Percentiles rank a stretch among this genome's conserved stretches.
These are phyloP conservation scores for Eptesicus fuscus DNA, from an alignment of 2,113 vertebrate genomes.

Conservation along the genomic window DNA sequence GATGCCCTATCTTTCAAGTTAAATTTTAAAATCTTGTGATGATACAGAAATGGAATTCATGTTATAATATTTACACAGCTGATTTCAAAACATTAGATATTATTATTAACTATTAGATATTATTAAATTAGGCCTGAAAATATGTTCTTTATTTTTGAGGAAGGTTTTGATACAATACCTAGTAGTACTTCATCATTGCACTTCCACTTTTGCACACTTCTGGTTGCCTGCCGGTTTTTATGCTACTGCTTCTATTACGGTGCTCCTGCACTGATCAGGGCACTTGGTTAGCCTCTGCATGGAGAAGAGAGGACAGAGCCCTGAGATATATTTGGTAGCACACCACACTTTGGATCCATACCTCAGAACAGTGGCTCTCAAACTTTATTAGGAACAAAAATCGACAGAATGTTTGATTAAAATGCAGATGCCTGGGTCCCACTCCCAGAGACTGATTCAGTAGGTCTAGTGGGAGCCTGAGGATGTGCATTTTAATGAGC, in stretches of 20 bases:
- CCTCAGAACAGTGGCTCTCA: neutral
- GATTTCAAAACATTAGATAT: neutral
- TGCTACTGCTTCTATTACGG: neutral
- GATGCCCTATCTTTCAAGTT: neutral
- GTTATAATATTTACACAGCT: neutral
- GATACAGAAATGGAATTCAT: slow-evolving; percentile 18
- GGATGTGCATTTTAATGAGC: neutral
- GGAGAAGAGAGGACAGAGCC: neutral
- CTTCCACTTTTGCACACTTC: neutral
- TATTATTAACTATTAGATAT: neutral
- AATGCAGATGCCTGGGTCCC: neutral
- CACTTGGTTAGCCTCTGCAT: neutral
- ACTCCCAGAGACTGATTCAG: neutral
- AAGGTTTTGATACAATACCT: neutral
- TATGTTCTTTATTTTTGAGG: slow-evolving; percentile 8
- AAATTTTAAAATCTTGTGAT: slow-evolving; percentile 52
- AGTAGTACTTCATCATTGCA: neutral
- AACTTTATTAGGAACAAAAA: neutral
- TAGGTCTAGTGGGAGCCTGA: neutral
- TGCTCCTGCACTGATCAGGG: neutral
- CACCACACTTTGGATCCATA: neutral
- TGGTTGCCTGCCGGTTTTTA: neutral
- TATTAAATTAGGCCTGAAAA: neutral
- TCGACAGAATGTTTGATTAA: neutral
- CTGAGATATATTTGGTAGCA: neutral